These are phyloP conservation scores for Pangasius djambal DNA, from an alignment of 2,797 vertebrate genomes.

Conservation along the genomic window DNA sequence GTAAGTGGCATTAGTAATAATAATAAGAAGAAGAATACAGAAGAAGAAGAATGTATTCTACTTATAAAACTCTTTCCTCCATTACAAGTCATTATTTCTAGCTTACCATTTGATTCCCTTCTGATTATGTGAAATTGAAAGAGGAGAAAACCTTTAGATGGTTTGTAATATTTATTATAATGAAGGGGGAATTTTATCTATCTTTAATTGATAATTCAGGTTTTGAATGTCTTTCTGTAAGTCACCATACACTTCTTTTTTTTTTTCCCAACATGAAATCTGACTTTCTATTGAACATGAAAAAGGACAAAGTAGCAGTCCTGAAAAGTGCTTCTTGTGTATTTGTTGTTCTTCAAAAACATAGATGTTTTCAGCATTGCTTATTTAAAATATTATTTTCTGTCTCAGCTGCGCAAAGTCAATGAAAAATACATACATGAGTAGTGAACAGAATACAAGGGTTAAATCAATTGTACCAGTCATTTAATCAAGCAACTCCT, in stretches of 20 bases:
- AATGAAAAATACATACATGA: neutral
- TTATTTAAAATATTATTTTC: neutral
- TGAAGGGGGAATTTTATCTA: neutral
- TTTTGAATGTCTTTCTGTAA: neutral
- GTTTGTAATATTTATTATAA: neutral
- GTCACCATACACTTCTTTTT: neutral
- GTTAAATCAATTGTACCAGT: neutral
- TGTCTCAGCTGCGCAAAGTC: neutral
- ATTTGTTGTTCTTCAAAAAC: neutral
- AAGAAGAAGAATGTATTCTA: neutral
- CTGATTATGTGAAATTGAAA: neutral
- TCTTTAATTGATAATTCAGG: neutral
- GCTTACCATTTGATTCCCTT: neutral
- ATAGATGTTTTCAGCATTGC: neutral
- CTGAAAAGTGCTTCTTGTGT: neutral
- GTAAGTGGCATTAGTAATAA: neutral
- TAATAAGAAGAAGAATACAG: neutral
- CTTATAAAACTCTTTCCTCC: neutral
- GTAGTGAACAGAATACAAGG: neutral
- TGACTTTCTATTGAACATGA: neutral
- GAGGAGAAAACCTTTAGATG: neutral
- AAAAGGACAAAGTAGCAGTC: neutral
- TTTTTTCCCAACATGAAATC: neutral
- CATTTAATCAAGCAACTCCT: neutral
- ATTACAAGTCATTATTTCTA: neutral